These are phyloP conservation scores for Magallana ariakensis DNA, from an alignment of 1,140 invertebrate species.

Conservation along the genomic window DNA sequence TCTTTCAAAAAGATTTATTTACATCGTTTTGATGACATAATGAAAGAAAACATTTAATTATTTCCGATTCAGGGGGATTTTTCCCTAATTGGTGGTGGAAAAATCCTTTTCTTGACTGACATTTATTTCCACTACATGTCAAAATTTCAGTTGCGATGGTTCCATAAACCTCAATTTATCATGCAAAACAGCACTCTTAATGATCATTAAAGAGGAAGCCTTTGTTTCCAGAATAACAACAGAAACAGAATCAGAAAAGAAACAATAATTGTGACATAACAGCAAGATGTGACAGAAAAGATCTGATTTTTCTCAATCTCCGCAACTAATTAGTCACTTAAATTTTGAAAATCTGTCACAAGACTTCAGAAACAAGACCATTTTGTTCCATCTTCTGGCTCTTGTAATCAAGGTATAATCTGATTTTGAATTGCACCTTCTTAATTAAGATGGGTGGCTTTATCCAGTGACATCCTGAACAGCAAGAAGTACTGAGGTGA, in stretches of 20 bases:
- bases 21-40: conserved; percentile 15
- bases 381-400: no score
- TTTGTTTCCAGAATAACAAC: conserved; percentile 16
- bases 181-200: neutral
- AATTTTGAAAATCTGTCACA: no score
- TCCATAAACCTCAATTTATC: conserved; percentile 22
- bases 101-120: conserved; percentile 17
- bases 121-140: conserved; percentile 24
- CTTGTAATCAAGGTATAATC: no score
- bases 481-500: neutral
- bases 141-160: neutral
- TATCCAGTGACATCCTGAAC: neutral
- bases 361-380: no score
- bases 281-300: neutral
- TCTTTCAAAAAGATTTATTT: neutral
- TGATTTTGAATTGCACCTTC: no score
- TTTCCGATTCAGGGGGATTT: neutral
- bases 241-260: neutral
- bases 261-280: conserved; percentile 1
- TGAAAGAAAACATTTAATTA: conserved; percentile 28
- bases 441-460: no score
- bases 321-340: no score
- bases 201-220: conserved; percentile 16
- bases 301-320: no score
- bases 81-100: conserved; percentile 14